Conservation (phyloP, 2,888 invertebrate genomes). For the Harmothoe impar region DNA sequence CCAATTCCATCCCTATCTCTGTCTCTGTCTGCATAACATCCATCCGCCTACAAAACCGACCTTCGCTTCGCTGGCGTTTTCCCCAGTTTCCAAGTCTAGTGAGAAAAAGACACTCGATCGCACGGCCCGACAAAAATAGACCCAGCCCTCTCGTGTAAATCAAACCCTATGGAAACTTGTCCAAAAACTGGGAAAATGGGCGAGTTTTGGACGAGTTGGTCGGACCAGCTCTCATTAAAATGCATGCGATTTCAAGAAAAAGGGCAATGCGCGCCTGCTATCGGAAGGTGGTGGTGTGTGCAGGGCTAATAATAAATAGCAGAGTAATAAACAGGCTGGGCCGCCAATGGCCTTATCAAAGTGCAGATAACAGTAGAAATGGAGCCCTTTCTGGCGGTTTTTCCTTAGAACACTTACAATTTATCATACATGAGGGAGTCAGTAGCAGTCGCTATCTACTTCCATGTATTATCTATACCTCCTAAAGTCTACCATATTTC, state of each 20-base stretch:
- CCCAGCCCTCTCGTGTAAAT: conserved; percentile 24
- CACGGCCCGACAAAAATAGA: conserved; percentile 6
- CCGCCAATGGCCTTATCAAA: not conserved
- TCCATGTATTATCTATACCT: not conserved
- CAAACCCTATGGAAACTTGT: conserved; percentile 34
- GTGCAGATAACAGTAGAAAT: not conserved
- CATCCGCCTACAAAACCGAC: not conserved
- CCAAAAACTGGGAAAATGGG: not conserved
- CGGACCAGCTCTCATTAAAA: not conserved
- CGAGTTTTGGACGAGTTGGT: conserved; percentile 31
- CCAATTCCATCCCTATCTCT: not conserved
- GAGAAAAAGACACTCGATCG: conserved; percentile 19
- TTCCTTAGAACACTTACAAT: conserved; percentile 1
- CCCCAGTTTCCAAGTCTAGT: not conserved
- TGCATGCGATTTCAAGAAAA: conserved; percentile 29
- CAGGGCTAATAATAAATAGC: not conserved
- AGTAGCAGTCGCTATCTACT: not conserved
- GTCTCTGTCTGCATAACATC: not conserved
- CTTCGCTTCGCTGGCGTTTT: not conserved
- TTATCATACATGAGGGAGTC: conserved; percentile 14
- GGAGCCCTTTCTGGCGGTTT: not conserved
- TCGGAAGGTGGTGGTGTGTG: not conserved
- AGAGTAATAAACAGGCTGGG: not conserved
- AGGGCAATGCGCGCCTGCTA: not conserved
- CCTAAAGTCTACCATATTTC: conserved; percentile 23